Evolutionary conservation across 2,113 vertebrate genomes (phyloP).

Genomic region (Megalops atlanticus): DNA sequence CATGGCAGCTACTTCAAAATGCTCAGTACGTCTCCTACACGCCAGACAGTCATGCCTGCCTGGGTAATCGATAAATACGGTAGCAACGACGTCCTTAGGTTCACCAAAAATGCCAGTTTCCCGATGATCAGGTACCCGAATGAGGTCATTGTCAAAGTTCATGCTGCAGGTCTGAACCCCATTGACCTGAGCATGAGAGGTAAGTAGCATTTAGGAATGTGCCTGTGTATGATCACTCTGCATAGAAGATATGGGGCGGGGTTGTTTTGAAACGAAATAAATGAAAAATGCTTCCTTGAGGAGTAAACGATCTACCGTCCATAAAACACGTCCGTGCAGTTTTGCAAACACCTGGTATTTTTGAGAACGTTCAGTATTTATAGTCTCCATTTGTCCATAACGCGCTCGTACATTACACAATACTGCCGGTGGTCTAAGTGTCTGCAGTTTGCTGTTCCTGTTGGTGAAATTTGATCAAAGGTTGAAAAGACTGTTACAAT

Average conservation of each 20-base stretch:
- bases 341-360: too few species aligned
- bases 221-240: background rate
- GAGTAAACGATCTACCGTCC: too few species aligned
- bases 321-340: too few species aligned
- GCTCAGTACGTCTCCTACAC: conserved; percentile 60
- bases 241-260: background rate
- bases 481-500: background rate
- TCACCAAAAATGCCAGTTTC: conserved; percentile 77
- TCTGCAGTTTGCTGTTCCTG: background rate
- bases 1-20: conserved; percentile 35
- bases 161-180: conserved; percentile 87
- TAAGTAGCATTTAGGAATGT: conserved; percentile 64
- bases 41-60: conserved; percentile 78
- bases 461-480: background rate
- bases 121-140: conserved; percentile 87
- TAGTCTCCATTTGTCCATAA: too few species aligned
- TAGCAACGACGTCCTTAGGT: conserved; percentile 81
- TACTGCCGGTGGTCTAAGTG: background rate
- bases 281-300: too few species aligned
- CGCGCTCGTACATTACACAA: too few species aligned
- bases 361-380: too few species aligned
- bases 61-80: conserved; percentile 95
- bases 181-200: conserved; percentile 94
- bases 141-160: conserved; percentile 90
- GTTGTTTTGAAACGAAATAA: background rate